Evolutionary conservation across 2,888 invertebrate species (phyloP), one percentile per base, ranked within the genome.

Genomic region (Drymonia ruficornis): DNA sequence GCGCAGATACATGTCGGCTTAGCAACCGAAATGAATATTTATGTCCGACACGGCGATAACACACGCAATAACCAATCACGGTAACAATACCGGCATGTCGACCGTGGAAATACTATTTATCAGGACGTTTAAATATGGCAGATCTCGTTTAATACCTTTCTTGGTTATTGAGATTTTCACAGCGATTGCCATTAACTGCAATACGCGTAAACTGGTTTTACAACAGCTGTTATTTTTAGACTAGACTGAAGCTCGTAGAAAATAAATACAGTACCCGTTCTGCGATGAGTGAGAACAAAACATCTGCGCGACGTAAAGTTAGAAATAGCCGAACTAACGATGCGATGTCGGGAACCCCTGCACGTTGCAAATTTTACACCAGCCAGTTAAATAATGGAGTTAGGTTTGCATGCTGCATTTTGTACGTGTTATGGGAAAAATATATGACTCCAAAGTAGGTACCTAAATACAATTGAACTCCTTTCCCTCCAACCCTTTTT

Each of bases 271-370:
- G 40, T 40, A 40, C 9, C 6, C 40, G 40, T 36, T 36, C 3
- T 40, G 40, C 40, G 40, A 40, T 40, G 43, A 43, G 13, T 19
- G 28, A 45, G 13, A 45, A 45, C 45, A 45, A 45, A 45, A 45
- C 19, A 16, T 16, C 4, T 19, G 23, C 28, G 28, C 45, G 45
- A 28, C 28, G 28, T 15, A 45, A 43, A 43, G 43, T 19, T 43
- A 45, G 45, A 45, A 45, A 45, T 28, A 43, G 19, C 43, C 43
- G 40, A 15, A 40, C 40, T 40, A 40, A 40, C 40, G 38, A 38
- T 15, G 15, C 15, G 38, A 38, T 38, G 15, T 5, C 6, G 38
- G 15, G 38, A 38, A 38, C 15, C 15, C 5, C n/a, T 15, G 38
- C 38, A 16, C 16, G 16, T 16, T 16, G 40, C 40, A 16, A 16